Conservation (phyloP, 1,140 invertebrate species). For the Galendromus occidentalis region DNA sequence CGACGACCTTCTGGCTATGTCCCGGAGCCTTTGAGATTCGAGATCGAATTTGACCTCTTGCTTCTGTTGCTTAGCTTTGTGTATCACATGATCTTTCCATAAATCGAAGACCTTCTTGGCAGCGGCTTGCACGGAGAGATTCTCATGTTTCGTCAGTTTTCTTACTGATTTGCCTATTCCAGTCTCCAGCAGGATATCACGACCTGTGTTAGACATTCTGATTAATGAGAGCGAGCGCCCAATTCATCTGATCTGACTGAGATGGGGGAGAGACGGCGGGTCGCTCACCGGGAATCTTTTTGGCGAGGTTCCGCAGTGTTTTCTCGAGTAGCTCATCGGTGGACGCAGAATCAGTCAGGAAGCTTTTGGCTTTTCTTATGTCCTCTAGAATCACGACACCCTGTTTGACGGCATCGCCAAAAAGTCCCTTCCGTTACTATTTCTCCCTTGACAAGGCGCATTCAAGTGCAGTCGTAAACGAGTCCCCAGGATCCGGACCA, state of each 20-base stretch:
- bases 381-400: slow-evolving; percentile 4
- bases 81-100: background rate
- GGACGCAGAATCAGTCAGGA: background rate
- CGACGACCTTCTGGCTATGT: background rate
- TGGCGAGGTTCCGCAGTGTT: background rate
- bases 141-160: background rate
- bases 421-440: background rate
- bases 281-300: background rate
- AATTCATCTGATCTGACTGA: background rate
- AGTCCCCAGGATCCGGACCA: too few relatives aligned
- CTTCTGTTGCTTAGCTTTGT: background rate
- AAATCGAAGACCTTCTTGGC: background rate
- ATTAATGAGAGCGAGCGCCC: too few relatives aligned
- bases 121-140: background rate
- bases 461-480: too few relatives aligned
- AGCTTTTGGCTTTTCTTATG: background rate
- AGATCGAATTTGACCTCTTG: background rate
- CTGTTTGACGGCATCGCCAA: background rate
- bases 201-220: background rate
- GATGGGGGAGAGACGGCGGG: background rate
- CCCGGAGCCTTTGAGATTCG: background rate
- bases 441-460: too few relatives aligned
- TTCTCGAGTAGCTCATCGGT: background rate
- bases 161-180: background rate
- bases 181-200: background rate